Evolutionary conservation across 2,797 vertebrate genomes (phyloP).

Genomic region (Tachyglossus aculeatus): DNA sequence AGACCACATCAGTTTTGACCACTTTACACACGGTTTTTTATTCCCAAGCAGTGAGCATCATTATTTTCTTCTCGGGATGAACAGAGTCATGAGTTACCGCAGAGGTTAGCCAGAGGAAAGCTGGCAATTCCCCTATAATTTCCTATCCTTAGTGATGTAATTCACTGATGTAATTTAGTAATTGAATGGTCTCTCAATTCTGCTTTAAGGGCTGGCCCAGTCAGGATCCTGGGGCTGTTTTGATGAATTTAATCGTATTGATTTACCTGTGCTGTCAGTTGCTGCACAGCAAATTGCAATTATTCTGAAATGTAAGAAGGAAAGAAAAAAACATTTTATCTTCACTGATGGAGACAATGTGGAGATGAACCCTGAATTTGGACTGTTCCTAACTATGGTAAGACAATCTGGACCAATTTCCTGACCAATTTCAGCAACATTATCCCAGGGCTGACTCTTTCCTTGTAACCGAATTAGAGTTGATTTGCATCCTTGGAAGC

Average conservation of each 20-base stretch:
- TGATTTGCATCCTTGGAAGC: not conserved
- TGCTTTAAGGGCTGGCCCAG: slow-evolving; percentile 88
- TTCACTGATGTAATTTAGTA: slow-evolving; percentile 19
- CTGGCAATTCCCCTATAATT: not conserved
- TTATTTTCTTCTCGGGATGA: too few relatives aligned
- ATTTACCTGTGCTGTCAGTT: slow-evolving; percentile 94
- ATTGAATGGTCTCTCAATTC: slow-evolving; percentile 53
- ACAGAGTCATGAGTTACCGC: too few relatives aligned
- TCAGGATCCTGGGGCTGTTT: slow-evolving; percentile 99
- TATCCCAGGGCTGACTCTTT: not conserved
- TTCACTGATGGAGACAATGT: slow-evolving; percentile 95
- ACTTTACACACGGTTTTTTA: too few relatives aligned
- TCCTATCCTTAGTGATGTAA: not conserved
- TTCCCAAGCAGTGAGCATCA: too few relatives aligned
- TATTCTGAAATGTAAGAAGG: slow-evolving; percentile 93
- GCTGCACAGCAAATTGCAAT: slow-evolving; percentile 96
- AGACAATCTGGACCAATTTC: slow-evolving; percentile 11
- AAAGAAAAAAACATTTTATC: slow-evolving; percentile 86
- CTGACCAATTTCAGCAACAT: not conserved
- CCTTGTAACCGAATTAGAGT: not conserved
- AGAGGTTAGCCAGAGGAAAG: too few relatives aligned
- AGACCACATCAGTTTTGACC: too few relatives aligned
- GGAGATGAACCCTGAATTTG: slow-evolving; percentile 96
- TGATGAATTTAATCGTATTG: slow-evolving; percentile 96
- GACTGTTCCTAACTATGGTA: slow-evolving; percentile 97